Percentiles rank a stretch among this genome's conserved stretches.
Evolutionary conservation across 2,888 invertebrate genomes (phyloP).

Genomic region (Cecidostiba fungosa): DNA sequence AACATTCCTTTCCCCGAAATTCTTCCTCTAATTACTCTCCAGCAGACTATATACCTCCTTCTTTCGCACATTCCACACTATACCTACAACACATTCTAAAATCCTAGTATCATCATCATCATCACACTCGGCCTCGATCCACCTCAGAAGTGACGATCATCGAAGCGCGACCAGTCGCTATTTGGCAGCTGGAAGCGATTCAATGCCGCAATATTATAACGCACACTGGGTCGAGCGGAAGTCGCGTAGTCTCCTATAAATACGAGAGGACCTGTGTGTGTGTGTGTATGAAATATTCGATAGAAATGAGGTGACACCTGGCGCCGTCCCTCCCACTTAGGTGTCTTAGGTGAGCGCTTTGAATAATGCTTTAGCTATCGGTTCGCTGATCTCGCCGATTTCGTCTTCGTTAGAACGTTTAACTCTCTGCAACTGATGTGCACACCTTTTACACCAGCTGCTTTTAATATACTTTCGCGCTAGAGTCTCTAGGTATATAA

Average conservation of each 20-base stretch:
- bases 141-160: background rate
- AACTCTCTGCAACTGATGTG: background rate
- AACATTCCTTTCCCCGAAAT: background rate
- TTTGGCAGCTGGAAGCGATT: slow-evolving; percentile 66
- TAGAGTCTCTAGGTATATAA: background rate
- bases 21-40: slow-evolving; percentile 28
- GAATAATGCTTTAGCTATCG: slow-evolving; percentile 45
- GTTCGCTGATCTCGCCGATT: slow-evolving; percentile 39
- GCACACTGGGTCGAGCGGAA: slow-evolving; percentile 52
- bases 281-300: slow-evolving; percentile 69
- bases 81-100: background rate
- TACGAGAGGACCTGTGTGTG: slow-evolving; percentile 58
- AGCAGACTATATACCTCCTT: background rate
- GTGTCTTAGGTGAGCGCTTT: background rate
- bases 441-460: slow-evolving; percentile 29
- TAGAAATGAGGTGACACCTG: slow-evolving; percentile 72
- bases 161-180: background rate
- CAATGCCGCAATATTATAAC: slow-evolving; percentile 63
- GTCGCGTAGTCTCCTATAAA: slow-evolving; percentile 67
- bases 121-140: background rate
- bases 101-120: background rate
- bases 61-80: no score
- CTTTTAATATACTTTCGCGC: slow-evolving; percentile 48
- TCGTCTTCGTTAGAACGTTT: background rate
- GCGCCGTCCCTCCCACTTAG: slow-evolving; percentile 49